Base-by-base conservation (phyloP, 2,113 vertebrate genomes). In the Pelmatolapia mariae region DNA sequence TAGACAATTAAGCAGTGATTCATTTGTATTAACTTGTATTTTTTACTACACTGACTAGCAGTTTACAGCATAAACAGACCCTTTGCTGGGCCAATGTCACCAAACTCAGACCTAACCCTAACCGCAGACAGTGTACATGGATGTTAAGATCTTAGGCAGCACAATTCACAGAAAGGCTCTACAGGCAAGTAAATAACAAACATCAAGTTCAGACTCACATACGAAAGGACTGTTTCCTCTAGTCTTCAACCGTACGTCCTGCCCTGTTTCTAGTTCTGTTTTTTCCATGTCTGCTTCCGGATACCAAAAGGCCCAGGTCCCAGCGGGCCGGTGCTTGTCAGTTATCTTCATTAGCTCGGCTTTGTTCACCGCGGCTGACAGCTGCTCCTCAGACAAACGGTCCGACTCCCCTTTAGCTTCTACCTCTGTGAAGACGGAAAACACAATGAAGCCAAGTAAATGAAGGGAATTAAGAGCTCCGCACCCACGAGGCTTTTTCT, bases 221-320 rank as follows among this genome's bases (percentile, higher is more conserved):
- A 98, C 87, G 82, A 98, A 98, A 2, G 98, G 98, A 43, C 97
- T 73, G 3, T 98, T 95, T 54, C 97, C 98, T 89, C 90, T 94
- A 12, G 98, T 98, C 91, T 98, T 98, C 89, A 98, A 95, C 3
- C 97, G 96, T 0, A 98, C 80, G 0, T 96, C 95, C 26, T 96
- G 93, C 45, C 97, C 97, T 1, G 89, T 84, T 68, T 98, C 97
- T 2, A 98, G 90, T 88, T 98, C 98, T 0, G 96, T 94, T 3
- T 93, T 95, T 33, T 97, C 96, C 96, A 97, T 95, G 86, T 98
- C 97, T 2, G 85, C 80, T 92, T 98, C 97, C 0, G 94, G 94
- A 71, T 97, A 93, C 98, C 98, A 98, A 94, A 98, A 98, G 1
- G 97, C 97, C 85, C 97, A 93, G 0, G 97, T 91, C 26, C 96